A percentile compares a stretch with the other conserved stretches of the same genome.
Evolutionary conservation across 2,797 vertebrate genomes (phyloP).

Genomic region (Sphenodon punctatus): DNA sequence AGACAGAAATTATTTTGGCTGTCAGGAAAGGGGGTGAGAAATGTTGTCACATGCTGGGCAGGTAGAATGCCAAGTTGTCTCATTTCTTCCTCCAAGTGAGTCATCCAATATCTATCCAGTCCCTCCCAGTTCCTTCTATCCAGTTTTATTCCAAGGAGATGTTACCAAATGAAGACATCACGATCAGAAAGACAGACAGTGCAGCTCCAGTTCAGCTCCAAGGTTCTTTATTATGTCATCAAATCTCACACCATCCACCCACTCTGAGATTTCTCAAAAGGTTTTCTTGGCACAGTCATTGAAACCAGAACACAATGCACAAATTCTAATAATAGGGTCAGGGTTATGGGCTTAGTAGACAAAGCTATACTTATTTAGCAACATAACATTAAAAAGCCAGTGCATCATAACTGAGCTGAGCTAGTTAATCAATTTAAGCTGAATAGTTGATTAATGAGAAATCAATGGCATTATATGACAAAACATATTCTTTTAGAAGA

Average conservation of each 20-base stretch:
- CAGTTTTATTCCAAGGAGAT: background rate
- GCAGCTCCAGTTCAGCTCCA: background rate
- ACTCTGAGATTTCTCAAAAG: background rate
- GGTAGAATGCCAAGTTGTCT: background rate
- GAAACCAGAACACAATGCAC: constrained; percentile 39
- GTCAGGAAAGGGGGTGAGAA: background rate
- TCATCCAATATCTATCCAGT: background rate
- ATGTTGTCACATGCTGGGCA: background rate
- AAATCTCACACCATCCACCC: constrained; percentile 25
- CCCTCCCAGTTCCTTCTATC: background rate
- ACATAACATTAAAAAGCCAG: constrained; percentile 62
- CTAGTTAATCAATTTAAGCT: constrained; percentile 69
- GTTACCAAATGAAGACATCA: background rate
- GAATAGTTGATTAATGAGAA: constrained; percentile 61
- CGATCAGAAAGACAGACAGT: background rate
- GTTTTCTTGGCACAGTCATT: constrained; percentile 52
- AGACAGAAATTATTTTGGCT: background rate
- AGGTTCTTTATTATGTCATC: background rate
- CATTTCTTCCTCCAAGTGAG: background rate
- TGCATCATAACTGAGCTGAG: constrained; percentile 64
- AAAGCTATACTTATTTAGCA: constrained; percentile 72
- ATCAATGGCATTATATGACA: constrained; percentile 52
- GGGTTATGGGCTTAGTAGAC: constrained; percentile 57
- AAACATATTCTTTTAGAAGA: constrained; percentile 40
- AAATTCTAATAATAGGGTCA: constrained; percentile 63